A percentile compares a stretch with the other conserved stretches of the same genome.
Conservation (phyloP, 2,113 vertebrate species). For the Dipodomys ordii region DNA sequence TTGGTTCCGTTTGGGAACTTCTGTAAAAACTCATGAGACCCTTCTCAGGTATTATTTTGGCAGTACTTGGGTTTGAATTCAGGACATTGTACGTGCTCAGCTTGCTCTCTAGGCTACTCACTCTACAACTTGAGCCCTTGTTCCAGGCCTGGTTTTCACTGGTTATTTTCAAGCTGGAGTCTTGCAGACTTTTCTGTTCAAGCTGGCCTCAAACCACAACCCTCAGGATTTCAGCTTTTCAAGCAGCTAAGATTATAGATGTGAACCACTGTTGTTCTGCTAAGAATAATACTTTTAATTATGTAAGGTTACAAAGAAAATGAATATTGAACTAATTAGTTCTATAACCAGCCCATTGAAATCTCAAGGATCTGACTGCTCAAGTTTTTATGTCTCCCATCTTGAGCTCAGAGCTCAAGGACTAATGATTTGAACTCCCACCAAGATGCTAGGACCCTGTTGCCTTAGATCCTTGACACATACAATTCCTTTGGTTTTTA, state of each 20-base stretch:
- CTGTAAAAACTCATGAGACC: neutral
- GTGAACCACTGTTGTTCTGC: too few species aligned
- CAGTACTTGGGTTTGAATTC: too few species aligned
- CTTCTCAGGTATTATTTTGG: neutral
- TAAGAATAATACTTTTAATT: slow-evolving; percentile 30
- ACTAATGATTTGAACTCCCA: neutral
- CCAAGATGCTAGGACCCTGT: neutral
- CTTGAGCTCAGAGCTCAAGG: slow-evolving; percentile 3
- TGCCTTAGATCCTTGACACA: neutral
- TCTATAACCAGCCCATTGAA: neutral
- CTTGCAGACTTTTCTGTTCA: too few species aligned
- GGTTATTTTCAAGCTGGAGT: too few species aligned
- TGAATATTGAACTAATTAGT: neutral
- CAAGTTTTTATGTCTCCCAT: neutral
- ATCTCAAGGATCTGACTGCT: neutral
- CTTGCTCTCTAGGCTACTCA: too few species aligned
- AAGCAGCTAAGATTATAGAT: too few species aligned
- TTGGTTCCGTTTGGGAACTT: neutral
- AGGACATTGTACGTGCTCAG: too few species aligned
- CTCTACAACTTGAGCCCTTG: too few species aligned
- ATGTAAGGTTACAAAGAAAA: neutral
- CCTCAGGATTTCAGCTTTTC: too few species aligned
- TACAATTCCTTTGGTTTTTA: neutral
- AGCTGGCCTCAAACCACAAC: too few species aligned
- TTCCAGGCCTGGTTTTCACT: too few species aligned